These are phyloP conservation scores for Laupala kohalensis DNA, from an alignment of 1,140 invertebrate species.

Conservation along the genomic window DNA sequence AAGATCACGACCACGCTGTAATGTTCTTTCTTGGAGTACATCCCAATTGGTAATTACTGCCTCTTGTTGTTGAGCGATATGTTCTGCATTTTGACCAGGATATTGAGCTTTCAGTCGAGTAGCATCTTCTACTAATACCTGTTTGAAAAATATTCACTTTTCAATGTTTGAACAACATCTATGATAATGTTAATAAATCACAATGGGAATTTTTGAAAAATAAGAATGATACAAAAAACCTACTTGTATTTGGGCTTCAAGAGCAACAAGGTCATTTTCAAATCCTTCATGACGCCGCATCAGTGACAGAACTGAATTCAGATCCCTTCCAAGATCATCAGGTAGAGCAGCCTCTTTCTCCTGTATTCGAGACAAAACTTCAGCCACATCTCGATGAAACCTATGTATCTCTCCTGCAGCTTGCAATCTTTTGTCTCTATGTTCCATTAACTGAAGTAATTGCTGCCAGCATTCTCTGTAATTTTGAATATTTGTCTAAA, in stretches of 20 bases:
- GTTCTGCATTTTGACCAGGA: constrained; percentile 81
- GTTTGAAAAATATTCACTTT: no score
- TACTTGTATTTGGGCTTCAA: constrained; percentile 80
- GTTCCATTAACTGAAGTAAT: constrained; percentile 70
- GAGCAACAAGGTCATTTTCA: constrained; percentile 85
- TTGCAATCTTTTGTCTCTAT: constrained; percentile 69
- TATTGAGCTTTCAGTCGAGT: constrained; percentile 73
- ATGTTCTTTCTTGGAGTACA: constrained; percentile 66
- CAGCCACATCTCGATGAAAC: constrained; percentile 91
- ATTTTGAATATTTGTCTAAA: no score
- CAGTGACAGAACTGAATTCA: constrained; percentile 72
- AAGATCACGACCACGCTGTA: constrained; percentile 62
- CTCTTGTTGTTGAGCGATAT: constrained; percentile 72
- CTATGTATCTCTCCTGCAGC: constrained; percentile 92
- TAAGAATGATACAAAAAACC: no score
- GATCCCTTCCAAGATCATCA: constrained; percentile 72
- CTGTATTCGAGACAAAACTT: constrained; percentile 78
- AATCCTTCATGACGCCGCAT: constrained; percentile 84
- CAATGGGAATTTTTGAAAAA: neutral
- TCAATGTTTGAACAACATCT: constrained; percentile 15
- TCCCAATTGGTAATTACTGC: constrained; percentile 80
- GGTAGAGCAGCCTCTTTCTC: constrained; percentile 71
- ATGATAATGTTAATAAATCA: neutral
- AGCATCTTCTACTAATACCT: constrained; percentile 83
- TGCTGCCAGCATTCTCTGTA: constrained; percentile 73